Percentiles rank a stretch among this genome's conserved stretches.
These are phyloP conservation scores for Patella caerulea DNA, from an alignment of 2,888 invertebrate genomes.

Conservation along the genomic window DNA sequence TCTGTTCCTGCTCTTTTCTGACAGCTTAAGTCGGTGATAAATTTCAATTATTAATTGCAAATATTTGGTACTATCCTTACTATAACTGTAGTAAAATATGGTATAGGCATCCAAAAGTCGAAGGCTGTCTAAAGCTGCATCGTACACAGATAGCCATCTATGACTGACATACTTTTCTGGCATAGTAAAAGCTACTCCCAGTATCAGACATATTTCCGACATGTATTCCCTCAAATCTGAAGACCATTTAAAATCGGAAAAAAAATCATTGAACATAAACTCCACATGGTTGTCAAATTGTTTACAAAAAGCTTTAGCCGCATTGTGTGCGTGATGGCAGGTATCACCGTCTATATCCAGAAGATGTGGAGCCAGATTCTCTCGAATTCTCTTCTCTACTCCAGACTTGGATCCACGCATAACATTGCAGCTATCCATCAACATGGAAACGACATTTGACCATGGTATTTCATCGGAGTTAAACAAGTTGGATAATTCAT, in stretches of 20 bases:
- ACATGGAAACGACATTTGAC: conserved; percentile 42
- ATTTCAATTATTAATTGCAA: conserved; percentile 22
- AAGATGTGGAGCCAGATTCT: conserved; percentile 40
- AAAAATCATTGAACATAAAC: conserved; percentile 37
- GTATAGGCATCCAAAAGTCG: conserved; percentile 37
- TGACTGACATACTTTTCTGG: conserved; percentile 39
- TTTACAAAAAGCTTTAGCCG: conserved; percentile 43
- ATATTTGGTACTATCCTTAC: conserved; percentile 15
- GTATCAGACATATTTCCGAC: conserved; percentile 33
- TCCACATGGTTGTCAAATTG: conserved; percentile 40
- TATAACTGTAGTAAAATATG: conserved; percentile 32
- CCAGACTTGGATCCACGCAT: conserved; percentile 46
- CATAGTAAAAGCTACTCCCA: conserved; percentile 34
- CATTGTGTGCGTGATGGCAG: conserved; percentile 50
- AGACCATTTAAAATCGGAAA: conserved; percentile 46
- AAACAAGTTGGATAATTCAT: conserved; percentile 28
- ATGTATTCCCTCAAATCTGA: conserved; percentile 35
- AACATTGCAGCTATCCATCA: conserved; percentile 47
- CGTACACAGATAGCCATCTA: conserved; percentile 44
- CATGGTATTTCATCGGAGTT: conserved; percentile 40
- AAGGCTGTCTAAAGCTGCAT: conserved; percentile 34
- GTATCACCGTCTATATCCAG: conserved; percentile 51
- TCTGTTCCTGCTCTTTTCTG: not conserved
- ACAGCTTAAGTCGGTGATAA: conserved; percentile 19
- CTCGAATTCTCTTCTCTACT: conserved; percentile 40